Conservation (phyloP, 2,888 invertebrate genomes). For the Vanessa cardui region DNA sequence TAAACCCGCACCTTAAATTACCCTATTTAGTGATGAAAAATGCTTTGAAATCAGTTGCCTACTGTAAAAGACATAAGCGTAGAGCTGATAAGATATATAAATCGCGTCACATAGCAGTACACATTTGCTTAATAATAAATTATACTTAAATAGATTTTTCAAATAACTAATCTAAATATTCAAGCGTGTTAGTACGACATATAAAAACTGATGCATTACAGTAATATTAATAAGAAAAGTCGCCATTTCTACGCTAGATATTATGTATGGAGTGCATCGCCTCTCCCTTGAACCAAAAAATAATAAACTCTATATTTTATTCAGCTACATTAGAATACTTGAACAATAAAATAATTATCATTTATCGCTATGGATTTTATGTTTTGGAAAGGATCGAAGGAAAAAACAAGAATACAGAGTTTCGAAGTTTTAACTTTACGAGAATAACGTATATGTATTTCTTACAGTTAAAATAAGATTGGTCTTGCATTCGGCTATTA, state of each 20-base stretch:
- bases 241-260: not conserved
- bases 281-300: slow-evolving; percentile 41
- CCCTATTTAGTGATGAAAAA: too few relatives aligned
- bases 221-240: not conserved
- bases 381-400: slow-evolving; percentile 68
- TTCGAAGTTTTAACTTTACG: slow-evolving; percentile 35
- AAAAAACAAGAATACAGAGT: slow-evolving; percentile 48
- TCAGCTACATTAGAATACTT: slow-evolving; percentile 77
- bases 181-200: too few relatives aligned
- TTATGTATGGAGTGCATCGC: not conserved
- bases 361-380: slow-evolving; percentile 76
- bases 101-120: too few relatives aligned
- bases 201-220: too few relatives aligned
- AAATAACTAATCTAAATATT: too few relatives aligned
- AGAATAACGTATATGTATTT: slow-evolving; percentile 2
- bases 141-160: too few relatives aligned
- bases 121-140: too few relatives aligned
- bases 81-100: too few relatives aligned
- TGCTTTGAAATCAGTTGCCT: too few relatives aligned
- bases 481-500: not conserved
- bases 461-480: slow-evolving; percentile 25
- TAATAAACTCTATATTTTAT: slow-evolving; percentile 68
- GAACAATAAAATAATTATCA: slow-evolving; percentile 82
- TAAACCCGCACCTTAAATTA: too few relatives aligned
- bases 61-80: too few relatives aligned